phyloP scores from a whole-genome alignment of 2,113 vertebrate genomes.

The Uropsilus gracilis region DNA sequence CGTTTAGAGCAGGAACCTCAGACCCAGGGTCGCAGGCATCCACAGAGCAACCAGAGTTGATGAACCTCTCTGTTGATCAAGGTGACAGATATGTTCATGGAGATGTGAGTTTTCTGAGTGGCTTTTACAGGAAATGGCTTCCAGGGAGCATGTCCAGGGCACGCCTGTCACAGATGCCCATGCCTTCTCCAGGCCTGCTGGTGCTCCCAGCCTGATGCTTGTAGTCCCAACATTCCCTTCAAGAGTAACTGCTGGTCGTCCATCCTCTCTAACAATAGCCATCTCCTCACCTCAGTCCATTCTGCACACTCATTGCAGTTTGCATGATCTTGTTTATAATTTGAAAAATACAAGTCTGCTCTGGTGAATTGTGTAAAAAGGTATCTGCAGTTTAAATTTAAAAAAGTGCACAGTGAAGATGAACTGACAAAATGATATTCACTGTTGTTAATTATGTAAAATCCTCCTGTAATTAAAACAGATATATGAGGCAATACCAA shows the following conservation, averaged over 20 bases:
- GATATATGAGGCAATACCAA: background rate
- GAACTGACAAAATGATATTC: background rate
- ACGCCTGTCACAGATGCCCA: fast-evolving
- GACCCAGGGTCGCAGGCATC: too few relatives aligned
- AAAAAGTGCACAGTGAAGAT: background rate
- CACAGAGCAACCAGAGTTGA: background rate
- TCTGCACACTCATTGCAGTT: background rate
- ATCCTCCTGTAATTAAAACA: background rate
- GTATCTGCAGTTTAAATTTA: too few relatives aligned
- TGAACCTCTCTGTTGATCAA: fast-evolving
- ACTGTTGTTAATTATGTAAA: background rate
- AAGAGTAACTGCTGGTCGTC: background rate
- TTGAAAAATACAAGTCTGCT: background rate
- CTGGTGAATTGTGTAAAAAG: too few relatives aligned
- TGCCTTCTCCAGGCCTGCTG: too few relatives aligned
- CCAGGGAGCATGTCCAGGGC: background rate
- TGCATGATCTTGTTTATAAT: too few relatives aligned
- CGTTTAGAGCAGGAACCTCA: background rate
- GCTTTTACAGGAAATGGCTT: background rate
- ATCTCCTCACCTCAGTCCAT: background rate
- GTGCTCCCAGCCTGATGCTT: background rate
- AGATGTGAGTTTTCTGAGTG: background rate
- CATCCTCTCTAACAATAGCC: background rate
- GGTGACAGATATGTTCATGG: background rate
- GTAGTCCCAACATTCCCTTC: fast-evolving